Percentiles rank a stretch among this genome's conserved stretches.
Evolutionary conservation across 2,888 invertebrate genomes (phyloP).

Genomic region (Nipponacmea schrenckii): DNA sequence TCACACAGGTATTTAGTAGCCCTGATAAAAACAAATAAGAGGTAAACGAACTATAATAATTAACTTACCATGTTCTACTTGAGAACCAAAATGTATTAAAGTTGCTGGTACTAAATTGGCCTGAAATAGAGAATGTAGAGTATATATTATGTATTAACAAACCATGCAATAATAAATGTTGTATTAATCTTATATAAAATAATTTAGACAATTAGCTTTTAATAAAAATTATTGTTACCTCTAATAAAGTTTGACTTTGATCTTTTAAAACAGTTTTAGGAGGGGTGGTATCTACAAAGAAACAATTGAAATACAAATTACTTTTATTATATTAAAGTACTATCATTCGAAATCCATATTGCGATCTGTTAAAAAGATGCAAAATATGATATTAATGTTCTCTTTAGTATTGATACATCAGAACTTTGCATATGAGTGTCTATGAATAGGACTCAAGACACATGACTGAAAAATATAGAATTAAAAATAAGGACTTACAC

Average conservation of each 20-base stretch:
- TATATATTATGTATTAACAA: too few relatives aligned
- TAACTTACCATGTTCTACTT: conserved; percentile 42
- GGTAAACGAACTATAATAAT: too few relatives aligned
- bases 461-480: too few relatives aligned
- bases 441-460: too few relatives aligned
- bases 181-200: not conserved
- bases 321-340: not conserved
- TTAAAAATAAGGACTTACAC: conserved; percentile 74
- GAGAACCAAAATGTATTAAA: conserved; percentile 62
- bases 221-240: conserved; percentile 40
- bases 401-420: too few relatives aligned
- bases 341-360: not conserved
- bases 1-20: too few relatives aligned
- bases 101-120: conserved; percentile 63
- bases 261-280: conserved; percentile 78
- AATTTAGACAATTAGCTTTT: not conserved
- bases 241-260: conserved; percentile 49
- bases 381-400: not conserved
- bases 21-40: too few relatives aligned
- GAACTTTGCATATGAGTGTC: too few relatives aligned
- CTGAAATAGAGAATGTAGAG: conserved; percentile 48
- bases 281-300: conserved; percentile 81
- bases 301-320: not conserved
- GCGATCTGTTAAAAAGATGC: not conserved
- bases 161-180: conserved; percentile 10